Percentiles rank a stretch among this genome's conserved stretches.
Evolutionary conservation across 2,888 invertebrate genomes (phyloP).

Genomic region (Drosophila nr. perissopoda): DNA sequence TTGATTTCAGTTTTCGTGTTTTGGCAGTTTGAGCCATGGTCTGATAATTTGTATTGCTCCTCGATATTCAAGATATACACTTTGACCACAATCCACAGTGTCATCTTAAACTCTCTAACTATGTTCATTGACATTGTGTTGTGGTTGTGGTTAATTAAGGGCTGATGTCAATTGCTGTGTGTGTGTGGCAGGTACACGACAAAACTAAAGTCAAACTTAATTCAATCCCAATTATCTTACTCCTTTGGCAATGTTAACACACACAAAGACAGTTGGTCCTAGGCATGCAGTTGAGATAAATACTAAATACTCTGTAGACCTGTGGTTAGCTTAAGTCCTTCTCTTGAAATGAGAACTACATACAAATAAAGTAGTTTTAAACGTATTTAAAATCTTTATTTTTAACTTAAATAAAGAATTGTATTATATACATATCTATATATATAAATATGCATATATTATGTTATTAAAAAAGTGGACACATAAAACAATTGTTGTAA

Average conservation of each 20-base stretch:
- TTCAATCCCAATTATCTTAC: slow-evolving; percentile 3
- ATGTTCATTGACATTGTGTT: slow-evolving; percentile 10
- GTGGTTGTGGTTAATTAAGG: slow-evolving; percentile 48
- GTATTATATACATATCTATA: neutral
- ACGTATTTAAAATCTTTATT: neutral
- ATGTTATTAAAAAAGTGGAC: neutral
- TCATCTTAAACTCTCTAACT: slow-evolving; percentile 24
- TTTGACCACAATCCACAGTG: slow-evolving; percentile 1
- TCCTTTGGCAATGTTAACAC: neutral
- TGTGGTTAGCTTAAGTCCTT: neutral
- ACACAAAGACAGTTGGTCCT: neutral
- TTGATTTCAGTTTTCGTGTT: neutral
- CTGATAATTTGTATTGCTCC: neutral
- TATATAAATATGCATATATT: neutral
- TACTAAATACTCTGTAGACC: neutral
- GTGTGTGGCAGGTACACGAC: slow-evolving; percentile 7
- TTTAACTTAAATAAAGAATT: neutral
- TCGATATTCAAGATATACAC: neutral
- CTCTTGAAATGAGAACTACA: neutral
- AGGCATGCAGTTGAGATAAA: neutral
- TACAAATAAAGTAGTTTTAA: neutral
- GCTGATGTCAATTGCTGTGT: slow-evolving; percentile 40
- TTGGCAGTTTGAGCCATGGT: neutral
- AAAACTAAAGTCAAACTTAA: slow-evolving; percentile 15
- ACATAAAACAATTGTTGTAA: neutral